These are phyloP conservation scores for Ornithoptera alexandrae DNA, from an alignment of 2,888 invertebrate species.

Conservation along the genomic window DNA sequence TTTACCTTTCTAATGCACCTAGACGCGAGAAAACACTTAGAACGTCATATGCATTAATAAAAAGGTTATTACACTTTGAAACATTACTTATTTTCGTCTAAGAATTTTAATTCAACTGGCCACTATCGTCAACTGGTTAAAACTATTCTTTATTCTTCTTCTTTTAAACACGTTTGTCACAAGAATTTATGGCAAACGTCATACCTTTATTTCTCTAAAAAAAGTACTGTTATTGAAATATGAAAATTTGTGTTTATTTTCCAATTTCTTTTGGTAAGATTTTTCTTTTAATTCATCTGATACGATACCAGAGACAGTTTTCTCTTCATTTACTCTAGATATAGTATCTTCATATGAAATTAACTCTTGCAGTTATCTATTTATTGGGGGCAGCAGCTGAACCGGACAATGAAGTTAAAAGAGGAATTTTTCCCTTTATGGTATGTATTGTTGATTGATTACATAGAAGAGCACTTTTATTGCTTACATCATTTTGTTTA, in stretches of 20 bases:
- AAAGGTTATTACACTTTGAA: conserved; percentile 27
- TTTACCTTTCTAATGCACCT: conserved; percentile 54
- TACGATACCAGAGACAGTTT: not conserved
- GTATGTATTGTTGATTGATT: conserved; percentile 43
- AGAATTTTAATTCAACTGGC: conserved; percentile 15
- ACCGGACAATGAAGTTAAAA: conserved; percentile 53
- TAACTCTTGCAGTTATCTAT: conserved; percentile 42
- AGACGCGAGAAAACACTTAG: conserved; percentile 28
- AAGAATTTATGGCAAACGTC: conserved; percentile 46
- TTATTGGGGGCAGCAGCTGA: conserved; percentile 48
- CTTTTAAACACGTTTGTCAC: conserved; percentile 62
- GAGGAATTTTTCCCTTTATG: conserved; percentile 59
- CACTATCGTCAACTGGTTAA: conserved; percentile 28
- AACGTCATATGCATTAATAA: conserved; percentile 24
- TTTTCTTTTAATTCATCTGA: not conserved
- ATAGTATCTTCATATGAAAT: not conserved
- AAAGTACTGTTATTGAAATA: conserved; percentile 48
- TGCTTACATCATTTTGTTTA: too few relatives aligned
- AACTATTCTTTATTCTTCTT: conserved; percentile 57
- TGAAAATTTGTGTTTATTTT: conserved; percentile 51
- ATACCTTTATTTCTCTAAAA: conserved; percentile 39
- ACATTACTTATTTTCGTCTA: not conserved
- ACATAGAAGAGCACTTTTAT: not conserved
- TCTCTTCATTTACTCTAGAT: not conserved
- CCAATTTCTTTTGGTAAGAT: conserved; percentile 57